These are phyloP conservation scores for Cryptotis parvus DNA, from an alignment of 2,113 vertebrate species.

Conservation along the genomic window DNA sequence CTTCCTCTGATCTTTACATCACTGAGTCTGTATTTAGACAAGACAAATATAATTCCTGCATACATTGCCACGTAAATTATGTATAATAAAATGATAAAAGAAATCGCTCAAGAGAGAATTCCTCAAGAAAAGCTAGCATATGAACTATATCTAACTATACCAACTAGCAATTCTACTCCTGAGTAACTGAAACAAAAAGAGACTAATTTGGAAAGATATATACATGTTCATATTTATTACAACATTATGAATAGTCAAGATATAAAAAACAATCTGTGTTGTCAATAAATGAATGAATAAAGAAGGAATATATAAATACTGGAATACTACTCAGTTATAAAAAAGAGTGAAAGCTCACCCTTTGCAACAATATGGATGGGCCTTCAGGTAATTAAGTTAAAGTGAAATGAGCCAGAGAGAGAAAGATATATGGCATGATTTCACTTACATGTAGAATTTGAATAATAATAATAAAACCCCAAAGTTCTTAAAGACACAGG, in stretches of 20 bases:
- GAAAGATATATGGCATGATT: not conserved
- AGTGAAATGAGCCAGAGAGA: not conserved
- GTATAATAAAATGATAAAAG: not conserved
- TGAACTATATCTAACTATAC: not conserved
- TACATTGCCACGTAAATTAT: not conserved
- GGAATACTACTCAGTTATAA: not conserved
- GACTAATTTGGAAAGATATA: not conserved
- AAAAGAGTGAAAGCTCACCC: not conserved
- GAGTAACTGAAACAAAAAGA: not conserved
- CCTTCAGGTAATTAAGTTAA: not conserved
- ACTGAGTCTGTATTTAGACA: not conserved
- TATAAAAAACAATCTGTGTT: not conserved
- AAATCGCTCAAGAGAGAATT: conserved; percentile 23
- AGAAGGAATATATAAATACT: too few species aligned
- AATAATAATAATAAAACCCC: not conserved
- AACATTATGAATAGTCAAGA: not conserved
- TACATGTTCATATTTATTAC: not conserved
- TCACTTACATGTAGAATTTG: not conserved
- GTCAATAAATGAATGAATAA: not conserved
- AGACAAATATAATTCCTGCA: not conserved
- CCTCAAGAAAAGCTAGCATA: not conserved
- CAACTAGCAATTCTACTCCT: not conserved
- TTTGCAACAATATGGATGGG: not conserved
- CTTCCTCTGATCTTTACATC: conserved; percentile 10
- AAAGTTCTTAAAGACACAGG: not conserved